Evolutionary conservation across 2,888 invertebrate genomes (phyloP).

Genomic region (Ophioninae sp.): DNA sequence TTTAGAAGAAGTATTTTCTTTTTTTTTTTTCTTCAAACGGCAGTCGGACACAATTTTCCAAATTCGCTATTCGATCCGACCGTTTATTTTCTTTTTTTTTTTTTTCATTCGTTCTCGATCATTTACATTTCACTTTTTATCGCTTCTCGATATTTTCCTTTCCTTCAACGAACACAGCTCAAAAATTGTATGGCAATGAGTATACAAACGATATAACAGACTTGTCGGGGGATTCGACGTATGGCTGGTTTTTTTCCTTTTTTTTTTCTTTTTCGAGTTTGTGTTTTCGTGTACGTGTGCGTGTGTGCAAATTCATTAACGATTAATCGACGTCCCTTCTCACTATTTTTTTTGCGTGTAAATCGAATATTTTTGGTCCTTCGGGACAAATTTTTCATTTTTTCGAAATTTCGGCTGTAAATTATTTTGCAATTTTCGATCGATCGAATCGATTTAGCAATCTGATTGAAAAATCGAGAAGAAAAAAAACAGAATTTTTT

Average conservation of each 20-base stretch:
- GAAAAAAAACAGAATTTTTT: not conserved
- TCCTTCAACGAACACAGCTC: conserved; percentile 48
- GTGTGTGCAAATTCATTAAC: not conserved
- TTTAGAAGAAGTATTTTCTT: conserved; percentile 67
- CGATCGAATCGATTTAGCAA: not conserved
- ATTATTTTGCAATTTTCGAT: not conserved
- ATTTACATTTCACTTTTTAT: conserved; percentile 24
- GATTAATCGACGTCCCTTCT: conserved; percentile 13
- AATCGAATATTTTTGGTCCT: conserved; percentile 2
- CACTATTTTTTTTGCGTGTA: not conserved
- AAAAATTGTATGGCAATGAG: conserved; percentile 47
- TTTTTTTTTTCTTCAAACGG: conserved; percentile 41
- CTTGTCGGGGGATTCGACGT: conserved; percentile 43
- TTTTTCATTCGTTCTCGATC: conserved; percentile 33
- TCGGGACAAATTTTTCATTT: not conserved
- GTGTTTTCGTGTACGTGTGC: no score
- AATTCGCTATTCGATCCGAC: conserved; percentile 37
- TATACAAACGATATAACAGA: conserved; percentile 49
- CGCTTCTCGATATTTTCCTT: conserved; percentile 13
- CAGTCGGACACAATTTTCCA: conserved; percentile 55
- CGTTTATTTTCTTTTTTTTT: conserved; percentile 25
- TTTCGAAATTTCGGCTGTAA: not conserved
- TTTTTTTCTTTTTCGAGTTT: not conserved
- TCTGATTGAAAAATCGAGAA: not conserved
- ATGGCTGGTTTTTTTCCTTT: conserved; percentile 1